These are phyloP conservation scores for Hypocryptadius cinnamomeus DNA, from an alignment of 2,113 vertebrate species.

Conservation along the genomic window DNA sequence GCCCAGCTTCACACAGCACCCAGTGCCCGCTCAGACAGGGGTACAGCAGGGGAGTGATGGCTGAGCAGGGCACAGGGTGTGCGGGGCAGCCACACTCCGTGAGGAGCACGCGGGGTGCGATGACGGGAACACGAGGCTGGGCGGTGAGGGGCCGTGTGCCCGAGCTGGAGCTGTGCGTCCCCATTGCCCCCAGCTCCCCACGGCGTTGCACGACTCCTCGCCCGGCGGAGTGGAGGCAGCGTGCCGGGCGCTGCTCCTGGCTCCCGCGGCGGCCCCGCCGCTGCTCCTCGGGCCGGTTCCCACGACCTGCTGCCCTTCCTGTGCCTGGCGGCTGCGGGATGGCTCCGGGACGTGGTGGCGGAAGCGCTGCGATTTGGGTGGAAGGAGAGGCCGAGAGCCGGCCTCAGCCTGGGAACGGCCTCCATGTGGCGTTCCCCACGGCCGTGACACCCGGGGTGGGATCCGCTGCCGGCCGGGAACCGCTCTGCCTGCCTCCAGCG, in stretches of 20 bases:
- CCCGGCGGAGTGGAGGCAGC: accelerated
- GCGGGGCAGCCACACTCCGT: background rate
- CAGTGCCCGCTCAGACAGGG: accelerated
- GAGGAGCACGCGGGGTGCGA: accelerated
- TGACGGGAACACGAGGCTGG: accelerated
- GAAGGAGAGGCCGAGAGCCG: background rate
- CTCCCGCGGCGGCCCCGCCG: accelerated
- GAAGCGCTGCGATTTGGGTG: background rate
- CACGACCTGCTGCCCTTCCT: conserved; percentile 31
- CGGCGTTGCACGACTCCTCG: accelerated
- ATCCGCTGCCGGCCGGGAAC: accelerated
- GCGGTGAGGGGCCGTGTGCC: accelerated
- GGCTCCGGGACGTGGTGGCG: background rate
- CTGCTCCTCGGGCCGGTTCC: background rate
- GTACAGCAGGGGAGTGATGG: accelerated
- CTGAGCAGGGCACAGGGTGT: background rate
- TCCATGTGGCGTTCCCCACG: accelerated
- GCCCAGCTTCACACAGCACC: accelerated
- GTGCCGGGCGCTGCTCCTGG: accelerated
- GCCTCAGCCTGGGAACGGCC: background rate
- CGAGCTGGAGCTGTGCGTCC: background rate
- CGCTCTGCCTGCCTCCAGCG: background rate
- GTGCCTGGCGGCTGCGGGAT: background rate
- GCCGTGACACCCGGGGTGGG: background rate
- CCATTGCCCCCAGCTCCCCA: background rate